These are phyloP conservation scores for Drosophila subpulchrella DNA, from an alignment of 1,140 invertebrate species.

Conservation along the genomic window DNA sequence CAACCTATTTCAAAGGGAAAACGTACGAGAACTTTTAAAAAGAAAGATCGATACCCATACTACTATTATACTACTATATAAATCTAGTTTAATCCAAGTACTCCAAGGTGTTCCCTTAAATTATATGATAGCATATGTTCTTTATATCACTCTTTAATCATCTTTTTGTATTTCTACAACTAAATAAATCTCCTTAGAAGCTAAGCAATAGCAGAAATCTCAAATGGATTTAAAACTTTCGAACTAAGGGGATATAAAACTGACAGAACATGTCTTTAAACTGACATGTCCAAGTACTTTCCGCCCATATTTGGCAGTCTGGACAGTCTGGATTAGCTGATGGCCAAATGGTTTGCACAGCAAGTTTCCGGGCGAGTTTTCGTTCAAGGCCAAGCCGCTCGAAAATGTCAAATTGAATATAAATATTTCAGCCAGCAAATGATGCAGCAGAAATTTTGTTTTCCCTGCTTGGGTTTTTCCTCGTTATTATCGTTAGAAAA, in stretches of 20 bases:
- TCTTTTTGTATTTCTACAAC: not conserved
- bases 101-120: too few relatives aligned
- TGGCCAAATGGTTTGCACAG: conserved; percentile 8
- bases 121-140: too few relatives aligned
- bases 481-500: conserved; percentile 52
- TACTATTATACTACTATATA: too few relatives aligned
- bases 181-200: not conserved
- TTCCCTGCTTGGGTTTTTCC: conserved; percentile 21
- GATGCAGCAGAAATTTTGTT: conserved; percentile 64
- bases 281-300: not conserved
- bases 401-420: conserved; percentile 78
- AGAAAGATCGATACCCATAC: not conserved
- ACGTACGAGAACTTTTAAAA: not conserved
- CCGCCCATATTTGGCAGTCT: not conserved
- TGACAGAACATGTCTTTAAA: not conserved
- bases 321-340: conserved; percentile 9
- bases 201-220: not conserved
- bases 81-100: too few relatives aligned
- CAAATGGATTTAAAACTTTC: not conserved
- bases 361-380: conserved; percentile 31
- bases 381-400: conserved; percentile 39
- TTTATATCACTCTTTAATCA: too few relatives aligned
- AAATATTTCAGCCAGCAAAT: conserved; percentile 63
- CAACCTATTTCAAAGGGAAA: not conserved
- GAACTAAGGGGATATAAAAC: not conserved